These are phyloP conservation scores for Caenorhabditis sp. DNA, from an alignment of 2,888 invertebrate genomes.

Conservation along the genomic window DNA sequence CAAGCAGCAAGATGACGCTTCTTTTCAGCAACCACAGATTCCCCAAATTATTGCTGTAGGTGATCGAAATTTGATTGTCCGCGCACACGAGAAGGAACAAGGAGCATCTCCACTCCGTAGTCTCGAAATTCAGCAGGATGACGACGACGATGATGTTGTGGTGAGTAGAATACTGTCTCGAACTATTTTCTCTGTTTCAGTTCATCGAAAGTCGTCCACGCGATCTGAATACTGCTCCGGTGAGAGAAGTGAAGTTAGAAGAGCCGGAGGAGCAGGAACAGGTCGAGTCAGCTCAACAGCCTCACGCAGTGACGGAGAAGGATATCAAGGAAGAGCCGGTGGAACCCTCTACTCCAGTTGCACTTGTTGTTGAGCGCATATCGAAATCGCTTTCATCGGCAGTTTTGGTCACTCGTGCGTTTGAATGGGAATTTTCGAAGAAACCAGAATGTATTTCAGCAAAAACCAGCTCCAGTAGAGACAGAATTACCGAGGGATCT, in stretches of 20 bases:
- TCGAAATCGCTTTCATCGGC: background rate
- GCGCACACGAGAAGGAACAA: no score
- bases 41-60: no score
- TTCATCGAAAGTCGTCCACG: conserved; percentile 24
- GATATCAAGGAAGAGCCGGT: background rate
- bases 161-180: background rate
- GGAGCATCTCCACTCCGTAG: background rate
- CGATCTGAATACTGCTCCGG: background rate
- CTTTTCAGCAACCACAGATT: no score
- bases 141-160: conserved; percentile 23
- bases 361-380: background rate
- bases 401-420: background rate
- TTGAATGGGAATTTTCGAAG: background rate
- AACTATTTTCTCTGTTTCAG: background rate
- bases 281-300: background rate
- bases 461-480: background rate
- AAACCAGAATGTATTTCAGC: background rate
- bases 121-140: conserved; percentile 23
- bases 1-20: no score
- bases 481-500: background rate
- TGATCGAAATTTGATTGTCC: no score
- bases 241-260: conserved; percentile 5
- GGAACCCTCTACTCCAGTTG: background rate
- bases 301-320: background rate
- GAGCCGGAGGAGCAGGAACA: background rate